These are phyloP conservation scores for Nipponacmea schrenckii DNA, from an alignment of 2,888 invertebrate genomes.

Conservation along the genomic window DNA sequence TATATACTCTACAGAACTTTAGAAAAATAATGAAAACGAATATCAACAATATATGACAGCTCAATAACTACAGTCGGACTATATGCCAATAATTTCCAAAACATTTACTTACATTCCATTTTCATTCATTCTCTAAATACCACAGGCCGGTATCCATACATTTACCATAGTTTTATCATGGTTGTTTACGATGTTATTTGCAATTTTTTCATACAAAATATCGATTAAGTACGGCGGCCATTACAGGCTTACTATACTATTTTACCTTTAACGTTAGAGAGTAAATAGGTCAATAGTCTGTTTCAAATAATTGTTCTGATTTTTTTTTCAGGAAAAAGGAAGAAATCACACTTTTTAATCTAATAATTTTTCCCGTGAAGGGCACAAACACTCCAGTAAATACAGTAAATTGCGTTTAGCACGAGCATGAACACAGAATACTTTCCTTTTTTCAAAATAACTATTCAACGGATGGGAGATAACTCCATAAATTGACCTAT, in stretches of 20 bases:
- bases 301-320: conserved; percentile 2
- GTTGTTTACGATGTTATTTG: neutral
- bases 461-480: neutral
- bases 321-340: too few species aligned
- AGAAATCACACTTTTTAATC: too few species aligned
- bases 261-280: conserved; percentile 18
- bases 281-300: conserved; percentile 16
- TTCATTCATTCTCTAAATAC: neutral
- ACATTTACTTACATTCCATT: neutral
- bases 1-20: too few species aligned
- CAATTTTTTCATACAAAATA: neutral
- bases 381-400: too few species aligned
- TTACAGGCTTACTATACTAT: neutral
- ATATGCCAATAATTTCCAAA: neutral
- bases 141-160: neutral
- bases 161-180: neutral
- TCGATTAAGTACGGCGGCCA: neutral
- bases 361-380: too few species aligned
- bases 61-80: too few species aligned
- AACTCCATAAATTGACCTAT: conserved; percentile 4
- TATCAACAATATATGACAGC: too few species aligned
- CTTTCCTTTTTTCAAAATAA: too few species aligned
- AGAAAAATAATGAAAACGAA: too few species aligned
- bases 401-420: too few species aligned
- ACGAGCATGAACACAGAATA: too few species aligned